Evolutionary conservation across 2,797 vertebrate genomes (phyloP), one percentile per base, ranked within the genome.

Genomic region (Lithobates pipiens): DNA sequence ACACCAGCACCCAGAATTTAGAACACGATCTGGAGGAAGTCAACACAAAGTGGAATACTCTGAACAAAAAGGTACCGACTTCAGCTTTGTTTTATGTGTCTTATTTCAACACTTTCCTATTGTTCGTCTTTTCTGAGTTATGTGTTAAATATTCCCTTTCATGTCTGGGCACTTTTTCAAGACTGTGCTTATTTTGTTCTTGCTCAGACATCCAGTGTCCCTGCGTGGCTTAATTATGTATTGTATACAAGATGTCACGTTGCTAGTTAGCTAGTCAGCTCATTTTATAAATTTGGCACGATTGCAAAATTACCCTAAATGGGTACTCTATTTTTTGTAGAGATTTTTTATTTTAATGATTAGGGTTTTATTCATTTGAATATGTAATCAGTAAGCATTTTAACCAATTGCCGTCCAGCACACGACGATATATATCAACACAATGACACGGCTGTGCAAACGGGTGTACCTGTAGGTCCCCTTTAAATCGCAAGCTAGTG

Each of bases 21-120:
- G 98, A 99, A 80, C 95, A 88, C 0, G 97, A 98, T 91, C 91
- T 99, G 88, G 98, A 99, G 1, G 94, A 95, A 23, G 92, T 96
- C 89, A 98, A 96, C 88, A 89, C 93, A 3, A 94, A 96, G 76
- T 99, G 98, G 98, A 99, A 99, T 91, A 97, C 96, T 23, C 96
- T 99, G 83, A 98, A 98, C 92, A 99, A 99, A 91, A 99, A 99
- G 97, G 98, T 98, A 86, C 25, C 68, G 82, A 85, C 85, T 42
- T 44, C 32, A n/a, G 21, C 18, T 44, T 67, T 27, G 65, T 76
- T 54, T 2, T 76, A 1, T 23, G 3, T 63, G 9, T 21, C 46
- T 65, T 71, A 39, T 54, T 27, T 54, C 46, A 44, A n/a, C 54
- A 10, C 67, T 25, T 63, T 4, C 50, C 2, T 57, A 18, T 65